phyloP scores from a whole-genome alignment of 2,113 vertebrate genomes.

The Pedionomus torquatus region DNA sequence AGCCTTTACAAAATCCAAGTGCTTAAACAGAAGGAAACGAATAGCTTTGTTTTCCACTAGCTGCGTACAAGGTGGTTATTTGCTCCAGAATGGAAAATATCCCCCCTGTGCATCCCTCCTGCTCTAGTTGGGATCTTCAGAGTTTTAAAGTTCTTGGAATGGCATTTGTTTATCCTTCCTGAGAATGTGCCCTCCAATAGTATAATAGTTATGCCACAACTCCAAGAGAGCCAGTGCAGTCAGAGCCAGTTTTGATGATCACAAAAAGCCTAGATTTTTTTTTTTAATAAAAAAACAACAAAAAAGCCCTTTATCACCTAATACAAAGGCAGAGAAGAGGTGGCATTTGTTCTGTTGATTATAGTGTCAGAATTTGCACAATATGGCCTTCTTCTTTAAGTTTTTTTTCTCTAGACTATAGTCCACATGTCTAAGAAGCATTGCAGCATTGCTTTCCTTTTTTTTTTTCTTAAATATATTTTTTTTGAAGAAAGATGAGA shows the following conservation, averaged over 20 bases:
- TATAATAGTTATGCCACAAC: background rate
- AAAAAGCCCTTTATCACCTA: background rate
- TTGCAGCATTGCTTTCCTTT: background rate
- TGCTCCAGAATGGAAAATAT: background rate
- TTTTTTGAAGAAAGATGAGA: background rate
- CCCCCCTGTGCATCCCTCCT: background rate
- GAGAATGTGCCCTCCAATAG: background rate
- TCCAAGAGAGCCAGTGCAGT: background rate
- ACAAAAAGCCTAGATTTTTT: background rate
- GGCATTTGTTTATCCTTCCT: background rate
- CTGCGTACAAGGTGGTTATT: background rate
- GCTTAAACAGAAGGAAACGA: background rate
- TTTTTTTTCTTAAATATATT: background rate
- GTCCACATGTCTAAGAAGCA: background rate
- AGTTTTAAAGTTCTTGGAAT: background rate
- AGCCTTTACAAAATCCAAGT: background rate
- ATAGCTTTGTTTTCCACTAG: background rate
- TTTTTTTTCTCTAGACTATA: background rate
- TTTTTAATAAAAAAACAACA: background rate
- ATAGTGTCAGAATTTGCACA: background rate
- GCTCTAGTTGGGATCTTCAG: background rate
- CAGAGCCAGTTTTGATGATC: background rate
- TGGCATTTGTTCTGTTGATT: background rate
- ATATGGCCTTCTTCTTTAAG: too few relatives aligned
- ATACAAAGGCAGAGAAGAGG: background rate